Evolutionary conservation across 2,113 vertebrate species (phyloP), one percentile per base, ranked within the genome.

Genomic region (Dromiciops gliroides): DNA sequence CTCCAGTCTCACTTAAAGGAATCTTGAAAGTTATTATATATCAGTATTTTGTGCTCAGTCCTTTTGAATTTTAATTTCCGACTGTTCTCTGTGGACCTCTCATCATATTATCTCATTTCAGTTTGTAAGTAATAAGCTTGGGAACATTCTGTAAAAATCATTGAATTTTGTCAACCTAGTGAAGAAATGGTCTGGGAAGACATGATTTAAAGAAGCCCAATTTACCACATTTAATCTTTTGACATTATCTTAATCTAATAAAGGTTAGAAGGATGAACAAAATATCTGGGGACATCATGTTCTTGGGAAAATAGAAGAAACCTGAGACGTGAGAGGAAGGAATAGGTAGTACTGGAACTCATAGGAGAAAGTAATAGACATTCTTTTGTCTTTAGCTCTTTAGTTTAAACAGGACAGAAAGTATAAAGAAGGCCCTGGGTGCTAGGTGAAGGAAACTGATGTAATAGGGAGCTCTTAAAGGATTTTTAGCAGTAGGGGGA

Each of bases 291-390:
- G 91, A 93, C 51, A 93, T 49, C 56, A 89, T 9, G 22, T 92
- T 96, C 91, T 90, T 19, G 37, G 91, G 91, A 95, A 25, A 9
- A 52, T 53, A 91, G 19, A n/a, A 94, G 95, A 95, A 89, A 92
- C 92, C 26, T 47, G 75, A 89, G 48, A 24, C 48, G 8, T 49
- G 90, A 75, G 92, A 25, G n/a, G 90, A 75, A 94, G 89, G 91
- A 95, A n/a, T 22, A 91, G 92, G 92, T 28, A 91, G 52, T 19
- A 51, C 51, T 88, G 50, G 93, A 94, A 92, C 56, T 53, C 83
- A 90, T 94, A 75, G 94, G 16, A 11, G 91, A 95, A 90, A 95
- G 50, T 51, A 50, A 60, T 51, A 89, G 60, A 2, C 1, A 11
- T 51, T 83, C 31, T 48, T 50, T 47, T 89, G 50, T 44, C 23